Percentiles rank a stretch among this genome's conserved stretches.
Evolutionary conservation across 2,113 vertebrate genomes (phyloP).

Genomic region (Rhinopomastus cyanomelas): DNA sequence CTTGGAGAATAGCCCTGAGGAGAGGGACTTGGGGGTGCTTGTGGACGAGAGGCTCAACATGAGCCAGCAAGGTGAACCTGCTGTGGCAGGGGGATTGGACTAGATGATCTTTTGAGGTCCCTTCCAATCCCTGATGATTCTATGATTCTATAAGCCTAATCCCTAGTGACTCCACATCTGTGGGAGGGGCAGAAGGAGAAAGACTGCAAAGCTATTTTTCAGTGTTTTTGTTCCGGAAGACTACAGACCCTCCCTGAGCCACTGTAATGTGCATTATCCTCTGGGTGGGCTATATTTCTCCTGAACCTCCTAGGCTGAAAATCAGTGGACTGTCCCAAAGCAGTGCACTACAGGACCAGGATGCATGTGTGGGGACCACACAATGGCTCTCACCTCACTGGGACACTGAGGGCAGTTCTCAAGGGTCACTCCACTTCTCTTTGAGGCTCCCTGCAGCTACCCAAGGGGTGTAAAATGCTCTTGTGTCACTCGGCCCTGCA

Average conservation of each 20-base stretch:
- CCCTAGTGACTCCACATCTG: background rate
- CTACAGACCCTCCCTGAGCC: background rate
- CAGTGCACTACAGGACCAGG: background rate
- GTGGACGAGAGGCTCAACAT: too few species aligned
- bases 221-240: background rate
- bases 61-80: too few species aligned
- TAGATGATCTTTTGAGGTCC: too few species aligned
- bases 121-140: too few species aligned
- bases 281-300: background rate
- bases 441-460: background rate
- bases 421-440: background rate
- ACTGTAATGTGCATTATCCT: background rate
- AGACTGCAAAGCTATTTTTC: background rate
- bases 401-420: background rate
- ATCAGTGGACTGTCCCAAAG: background rate
- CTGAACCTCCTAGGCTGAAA: background rate
- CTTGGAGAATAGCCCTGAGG: too few species aligned
- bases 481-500: background rate
- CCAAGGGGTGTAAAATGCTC: background rate
- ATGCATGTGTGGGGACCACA: background rate
- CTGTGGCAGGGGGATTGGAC: too few species aligned
- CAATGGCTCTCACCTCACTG: accelerated
- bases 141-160: background rate
- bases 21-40: too few species aligned
- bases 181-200: background rate